phyloP scores from a whole-genome alignment of 2,797 vertebrate species.

The Danio jaintianensis region DNA sequence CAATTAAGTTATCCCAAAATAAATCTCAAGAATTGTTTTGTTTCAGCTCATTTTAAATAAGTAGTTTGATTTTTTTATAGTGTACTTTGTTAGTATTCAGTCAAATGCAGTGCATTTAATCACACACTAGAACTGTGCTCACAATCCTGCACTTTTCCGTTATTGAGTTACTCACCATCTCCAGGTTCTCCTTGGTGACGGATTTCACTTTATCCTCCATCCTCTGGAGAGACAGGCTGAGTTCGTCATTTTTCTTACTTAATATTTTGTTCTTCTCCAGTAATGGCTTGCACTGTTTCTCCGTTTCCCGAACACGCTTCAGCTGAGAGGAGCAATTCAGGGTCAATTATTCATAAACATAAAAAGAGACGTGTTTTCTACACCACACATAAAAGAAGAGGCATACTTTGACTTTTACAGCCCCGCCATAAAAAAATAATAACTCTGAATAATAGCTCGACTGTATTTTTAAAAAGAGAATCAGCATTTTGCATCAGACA shows the following conservation, averaged over 20 bases:
- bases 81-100: background rate
- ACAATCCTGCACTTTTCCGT: background rate
- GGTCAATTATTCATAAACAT: background rate
- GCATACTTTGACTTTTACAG: background rate
- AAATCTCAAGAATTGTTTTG: no score
- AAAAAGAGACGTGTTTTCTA: background rate
- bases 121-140: background rate
- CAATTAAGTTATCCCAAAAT: no score
- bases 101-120: background rate
- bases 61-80: no score
- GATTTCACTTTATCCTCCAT: constrained; percentile 94
- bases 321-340: constrained; percentile 75
- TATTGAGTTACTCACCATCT: constrained; percentile 85
- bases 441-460: background rate
- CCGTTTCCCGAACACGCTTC: constrained; percentile 93
- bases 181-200: constrained; percentile 91
- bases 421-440: no score
- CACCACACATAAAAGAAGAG: background rate
- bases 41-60: no score
- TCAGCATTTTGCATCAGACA: no score
- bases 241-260: constrained; percentile 93
- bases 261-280: constrained; percentile 98
- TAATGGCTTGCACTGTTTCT: constrained; percentile 96
- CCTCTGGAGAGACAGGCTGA: constrained; percentile 92
- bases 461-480: no score